A percentile compares a stretch with the other conserved stretches of the same genome.
These are phyloP conservation scores for Zosterops lateralis DNA, from an alignment of 2,113 vertebrate genomes.

Conservation along the genomic window DNA sequence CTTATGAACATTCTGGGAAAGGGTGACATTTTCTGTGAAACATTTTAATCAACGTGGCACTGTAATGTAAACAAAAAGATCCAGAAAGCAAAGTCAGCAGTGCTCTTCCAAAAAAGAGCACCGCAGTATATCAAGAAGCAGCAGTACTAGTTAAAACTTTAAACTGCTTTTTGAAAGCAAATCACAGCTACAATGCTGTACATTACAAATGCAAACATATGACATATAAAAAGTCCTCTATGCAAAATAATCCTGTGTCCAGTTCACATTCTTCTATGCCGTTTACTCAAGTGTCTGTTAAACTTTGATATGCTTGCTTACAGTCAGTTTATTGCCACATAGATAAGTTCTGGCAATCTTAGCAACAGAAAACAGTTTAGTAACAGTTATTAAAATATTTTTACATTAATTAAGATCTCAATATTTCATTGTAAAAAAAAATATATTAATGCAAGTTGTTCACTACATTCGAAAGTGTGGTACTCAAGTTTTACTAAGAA, in stretches of 20 bases:
- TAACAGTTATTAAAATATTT: conserved; percentile 64
- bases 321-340: conserved; percentile 14
- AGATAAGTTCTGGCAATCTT: neutral
- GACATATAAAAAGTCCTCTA: conserved; percentile 14
- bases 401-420: conserved; percentile 16
- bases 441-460: conserved; percentile 35
- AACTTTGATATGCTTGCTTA: neutral
- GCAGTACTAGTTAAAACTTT: neutral
- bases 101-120: conserved; percentile 6
- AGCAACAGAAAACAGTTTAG: conserved; percentile 32
- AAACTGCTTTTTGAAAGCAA: conserved; percentile 46
- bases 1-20: neutral
- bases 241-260: conserved; percentile 16
- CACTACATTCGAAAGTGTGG: conserved; percentile 47
- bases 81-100: neutral
- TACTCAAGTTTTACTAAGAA: conserved; percentile 42
- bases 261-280: conserved; percentile 22
- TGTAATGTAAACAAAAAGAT: neutral
- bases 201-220: conserved; percentile 45
- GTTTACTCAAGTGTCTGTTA: conserved; percentile 15
- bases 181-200: conserved; percentile 33
- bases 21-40: neutral
- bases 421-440: conserved; percentile 39
- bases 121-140: neutral
- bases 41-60: neutral